Base-by-base conservation (phyloP, 2,888 invertebrate species). In the Agrochola litura region DNA sequence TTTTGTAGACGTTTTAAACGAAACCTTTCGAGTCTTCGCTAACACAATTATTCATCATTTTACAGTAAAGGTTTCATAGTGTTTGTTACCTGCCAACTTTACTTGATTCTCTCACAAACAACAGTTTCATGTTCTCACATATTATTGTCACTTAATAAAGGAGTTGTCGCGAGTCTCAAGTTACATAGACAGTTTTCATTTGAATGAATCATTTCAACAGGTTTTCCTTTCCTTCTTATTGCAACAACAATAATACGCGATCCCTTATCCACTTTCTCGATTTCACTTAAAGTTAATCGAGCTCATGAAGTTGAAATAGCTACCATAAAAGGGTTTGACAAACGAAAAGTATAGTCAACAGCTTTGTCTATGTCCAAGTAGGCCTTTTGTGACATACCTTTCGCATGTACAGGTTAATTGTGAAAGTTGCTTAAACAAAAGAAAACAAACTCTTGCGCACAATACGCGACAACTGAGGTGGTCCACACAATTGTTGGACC, bases 371-470 rank as follows among this genome's bases (percentile, higher is more conserved):
- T 70, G 73, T 76, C 69, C 41, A 82, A 79, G 82, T 79, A 81
- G 74, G 82, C 79, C 74, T 85, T 82, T 77, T 76, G 74, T 73
- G 80, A 72, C 83, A 78, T 75, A 81, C 84, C 89, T 88, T 92
- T 93, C 92, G 92, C 94, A 90, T 90, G 86, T 83, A 88, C 88
- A 80, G 92, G 93, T 92, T 95, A 95, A 95, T 95, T 95, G 94
- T 93, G 95, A 96, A 95, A 95, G 95, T 93, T 92, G 85, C 91
- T 90, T 92, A 94, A 95, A 95, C 95, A 95, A 94, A 94, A 93
- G 84, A 84, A 85, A 88, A 89, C 89, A 89, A 86, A 90, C 83
- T 85, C 77, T 79, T 80, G 83, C 83, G 72, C 88, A 92, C 90
- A 91, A 88, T 88, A 90, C 89, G 90, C 89, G 93, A 92, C 93